Base-by-base conservation (phyloP, 2,113 vertebrate genomes). In the Cebus imitator region DNA sequence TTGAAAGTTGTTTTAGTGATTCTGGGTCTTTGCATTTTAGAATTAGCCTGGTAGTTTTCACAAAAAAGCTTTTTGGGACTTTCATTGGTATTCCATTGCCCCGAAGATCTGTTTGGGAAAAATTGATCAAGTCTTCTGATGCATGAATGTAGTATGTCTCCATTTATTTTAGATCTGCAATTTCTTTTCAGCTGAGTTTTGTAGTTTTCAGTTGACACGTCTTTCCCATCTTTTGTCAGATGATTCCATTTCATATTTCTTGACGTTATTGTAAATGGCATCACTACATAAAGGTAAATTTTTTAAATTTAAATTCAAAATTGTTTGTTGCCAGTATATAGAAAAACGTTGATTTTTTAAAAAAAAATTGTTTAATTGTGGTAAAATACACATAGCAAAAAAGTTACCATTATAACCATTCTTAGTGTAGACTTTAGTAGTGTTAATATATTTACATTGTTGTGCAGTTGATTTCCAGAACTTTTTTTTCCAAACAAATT, bases 401-500 rank as follows among this genome's bases (percentile, higher is more conserved):
- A 50, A 21, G 66, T 87, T 66, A 81, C n/a, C 23, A 27, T 85
- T 66, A 78, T 64, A 83, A 40, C 23, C 18, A 66, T 58, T 87
- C 32, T 87, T 64, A 75, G n/a, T 92, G 70, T 84, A 30, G 52
- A 75, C 21, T 25, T 95, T 32, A 81, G 37, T 73, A 81, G 52
- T 64, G 21, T 64, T 87, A 73, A 52, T 87, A 30, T 43, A 78
- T 96, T 86, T 37, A 91, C 40, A n/a, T 50, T 91, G 18, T 64
- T 32, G 45, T 73, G 25, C 68, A 75, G n/a, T 17, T 45, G 45
- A 18, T 87, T 37, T 81, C 45, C 3, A 45, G 48, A 94, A 76
- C 57, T 43, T 91, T 91, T 91, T 68, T 96, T 68, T 68, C 55
- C 68, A 91, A 95, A 91, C 52, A 72, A 80, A 80, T 75, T 94